Evolutionary conservation across 2,888 invertebrate species (phyloP).

Genomic region (Miltochrista miniata): DNA sequence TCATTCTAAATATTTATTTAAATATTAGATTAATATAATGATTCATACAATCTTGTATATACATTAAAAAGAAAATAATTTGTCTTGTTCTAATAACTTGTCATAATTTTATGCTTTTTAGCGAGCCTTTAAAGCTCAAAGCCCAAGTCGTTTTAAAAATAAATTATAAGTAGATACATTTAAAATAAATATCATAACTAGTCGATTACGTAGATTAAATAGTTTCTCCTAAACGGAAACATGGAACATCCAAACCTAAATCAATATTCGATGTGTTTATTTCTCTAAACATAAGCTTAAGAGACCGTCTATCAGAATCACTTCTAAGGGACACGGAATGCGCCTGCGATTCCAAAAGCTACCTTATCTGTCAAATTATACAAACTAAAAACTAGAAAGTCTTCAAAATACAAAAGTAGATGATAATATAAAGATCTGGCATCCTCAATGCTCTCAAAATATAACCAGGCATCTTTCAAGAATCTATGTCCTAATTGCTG

Average conservation of each 20-base stretch:
- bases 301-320: not conserved
- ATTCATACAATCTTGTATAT: conserved; percentile 22
- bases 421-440: not conserved
- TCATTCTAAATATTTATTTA: not conserved
- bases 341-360: conserved; percentile 34
- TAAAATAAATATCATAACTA: not conserved
- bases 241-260: not conserved
- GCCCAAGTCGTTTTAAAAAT: not conserved
- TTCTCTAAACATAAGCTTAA: too few relatives aligned
- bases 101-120: not conserved
- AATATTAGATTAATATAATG: conserved; percentile 2
- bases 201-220: not conserved
- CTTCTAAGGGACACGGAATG: conserved; percentile 14
- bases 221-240: not conserved
- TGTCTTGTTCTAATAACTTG: not conserved
- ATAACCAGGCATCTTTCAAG: not conserved
- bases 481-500: too few relatives aligned
- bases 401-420: not conserved
- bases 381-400: conserved; percentile 1
- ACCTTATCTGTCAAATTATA: not conserved
- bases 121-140: not conserved
- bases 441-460: not conserved
- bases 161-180: not conserved
- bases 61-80: not conserved
- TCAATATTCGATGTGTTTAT: not conserved